Evolutionary conservation across 2,113 vertebrate genomes (phyloP).

Genomic region (Dicentrarchus labrax): DNA sequence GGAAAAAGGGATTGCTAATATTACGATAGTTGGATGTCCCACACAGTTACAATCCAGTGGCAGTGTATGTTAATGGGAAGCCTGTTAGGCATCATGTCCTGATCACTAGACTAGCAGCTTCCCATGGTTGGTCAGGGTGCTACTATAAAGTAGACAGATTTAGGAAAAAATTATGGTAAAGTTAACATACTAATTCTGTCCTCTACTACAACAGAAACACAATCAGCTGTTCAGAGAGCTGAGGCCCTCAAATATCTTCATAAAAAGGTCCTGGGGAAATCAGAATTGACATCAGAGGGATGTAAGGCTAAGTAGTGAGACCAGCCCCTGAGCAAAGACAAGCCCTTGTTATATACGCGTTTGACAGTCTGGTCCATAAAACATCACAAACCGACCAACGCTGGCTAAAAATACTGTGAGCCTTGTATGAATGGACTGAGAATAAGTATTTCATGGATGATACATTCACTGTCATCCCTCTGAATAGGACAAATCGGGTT

Average conservation of each 20-base stretch:
- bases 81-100: not conserved
- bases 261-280: not conserved
- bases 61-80: not conserved
- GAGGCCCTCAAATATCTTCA: no score
- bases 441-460: not conserved
- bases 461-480: not conserved
- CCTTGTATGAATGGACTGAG: not conserved
- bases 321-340: conserved; percentile 5
- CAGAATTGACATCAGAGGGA: not conserved
- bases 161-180: no score
- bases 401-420: not conserved
- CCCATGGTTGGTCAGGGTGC: not conserved
- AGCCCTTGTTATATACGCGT: not conserved
- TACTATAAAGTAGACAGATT: not conserved
- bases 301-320: not conserved
- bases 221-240: no score
- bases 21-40: no score
- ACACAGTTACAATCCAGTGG: not conserved
- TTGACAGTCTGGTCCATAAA: not conserved
- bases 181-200: no score
- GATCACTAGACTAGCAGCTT: not conserved
- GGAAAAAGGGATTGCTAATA: no score
- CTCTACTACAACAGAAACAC: no score
- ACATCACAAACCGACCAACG: not conserved
- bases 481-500: not conserved